Base-by-base conservation (phyloP, 1,140 invertebrate species). In the Caenorhabditis remanei region DNA sequence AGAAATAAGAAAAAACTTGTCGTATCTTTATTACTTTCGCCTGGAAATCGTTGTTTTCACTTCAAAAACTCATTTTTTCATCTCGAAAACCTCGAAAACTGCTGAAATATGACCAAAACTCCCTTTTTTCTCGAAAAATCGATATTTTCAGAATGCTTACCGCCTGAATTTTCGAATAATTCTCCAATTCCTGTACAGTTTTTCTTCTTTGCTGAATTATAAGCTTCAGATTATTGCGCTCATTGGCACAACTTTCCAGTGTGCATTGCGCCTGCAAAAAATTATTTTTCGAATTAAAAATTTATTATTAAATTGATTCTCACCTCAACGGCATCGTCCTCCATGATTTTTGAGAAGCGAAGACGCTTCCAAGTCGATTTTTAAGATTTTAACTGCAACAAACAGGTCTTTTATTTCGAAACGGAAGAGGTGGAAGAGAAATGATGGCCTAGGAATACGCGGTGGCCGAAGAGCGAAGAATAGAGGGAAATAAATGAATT, bases 111-210 rank as follows among this genome's bases (percentile, higher is more conserved):
- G 32, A 32, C 32, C 32, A 32, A 32, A 32, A 32, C 32, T 32
- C 21, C 21, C 14, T 21, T 43, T 50, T 55, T 55, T 84, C 83
- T 13, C 55, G n/a, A 32, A 84, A 61, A 13, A 58, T 8, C 4
- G 19, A 5, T 13, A 58, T 61, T 84, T 84, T n/a, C 32, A 5
- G n/a, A n/a, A 32, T 4, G n/a, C 50, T 11, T 48, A 75, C 71
- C 71, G 46, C 71, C 24, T 79, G 71, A 50, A 79, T 9, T 43
- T 79, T 79, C 7, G 71, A 48, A 24, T 50, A 79, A 50, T 79
- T 53, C 46, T 79, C n/a, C 43, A 79, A 24, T 19, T 79, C 71
- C 1, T 43, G 19, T 4, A 67, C 32, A 21, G 7, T 24, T 24
- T 40, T 41, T 13, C 43, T 85, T 0, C 32, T 67, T 19, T 56